phyloP scores from a whole-genome alignment of 2,888 invertebrate genomes.

The Deilephila porcellus region DNA sequence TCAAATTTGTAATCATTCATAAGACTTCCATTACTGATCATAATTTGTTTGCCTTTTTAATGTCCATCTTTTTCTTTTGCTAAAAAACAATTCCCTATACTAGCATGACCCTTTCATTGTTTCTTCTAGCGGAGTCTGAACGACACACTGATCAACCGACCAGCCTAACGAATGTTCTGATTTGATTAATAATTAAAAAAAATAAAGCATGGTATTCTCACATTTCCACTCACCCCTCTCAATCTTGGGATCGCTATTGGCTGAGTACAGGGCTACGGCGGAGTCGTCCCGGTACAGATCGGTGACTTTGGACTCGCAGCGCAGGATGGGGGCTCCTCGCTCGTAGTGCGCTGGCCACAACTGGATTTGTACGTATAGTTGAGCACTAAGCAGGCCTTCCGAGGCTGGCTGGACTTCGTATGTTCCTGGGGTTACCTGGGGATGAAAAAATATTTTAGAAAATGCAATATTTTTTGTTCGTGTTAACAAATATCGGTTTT shows the following conservation, averaged over 20 bases:
- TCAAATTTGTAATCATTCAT: too few species aligned
- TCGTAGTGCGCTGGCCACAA: slow-evolving; percentile 86
- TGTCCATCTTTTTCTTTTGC: too few species aligned
- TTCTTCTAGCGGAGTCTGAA: too few species aligned
- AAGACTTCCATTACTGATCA: too few species aligned
- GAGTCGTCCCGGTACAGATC: slow-evolving; percentile 86
- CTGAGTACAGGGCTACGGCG: slow-evolving; percentile 85
- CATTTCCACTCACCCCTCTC: slow-evolving; percentile 85
- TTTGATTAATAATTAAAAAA: background rate
- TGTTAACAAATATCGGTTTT: background rate
- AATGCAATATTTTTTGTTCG: background rate
- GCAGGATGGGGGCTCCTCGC: slow-evolving; percentile 86
- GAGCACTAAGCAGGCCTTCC: slow-evolving; percentile 84
- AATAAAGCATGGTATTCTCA: background rate
- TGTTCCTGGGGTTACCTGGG: slow-evolving; percentile 76
- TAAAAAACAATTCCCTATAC: too few species aligned
- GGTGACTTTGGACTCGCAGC: slow-evolving; percentile 87
- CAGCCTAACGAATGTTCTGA: too few species aligned
- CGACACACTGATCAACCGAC: too few species aligned
- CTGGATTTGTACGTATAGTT: slow-evolving; percentile 85
- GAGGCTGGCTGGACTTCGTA: slow-evolving; percentile 73
- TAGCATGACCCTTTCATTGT: too few species aligned
- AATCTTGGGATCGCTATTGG: slow-evolving; percentile 88
- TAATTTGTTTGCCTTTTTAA: too few species aligned
- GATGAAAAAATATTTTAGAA: slow-evolving; percentile 30